These are phyloP conservation scores for Glaucidium brasilianum DNA, from an alignment of 2,113 vertebrate species.

Conservation along the genomic window DNA sequence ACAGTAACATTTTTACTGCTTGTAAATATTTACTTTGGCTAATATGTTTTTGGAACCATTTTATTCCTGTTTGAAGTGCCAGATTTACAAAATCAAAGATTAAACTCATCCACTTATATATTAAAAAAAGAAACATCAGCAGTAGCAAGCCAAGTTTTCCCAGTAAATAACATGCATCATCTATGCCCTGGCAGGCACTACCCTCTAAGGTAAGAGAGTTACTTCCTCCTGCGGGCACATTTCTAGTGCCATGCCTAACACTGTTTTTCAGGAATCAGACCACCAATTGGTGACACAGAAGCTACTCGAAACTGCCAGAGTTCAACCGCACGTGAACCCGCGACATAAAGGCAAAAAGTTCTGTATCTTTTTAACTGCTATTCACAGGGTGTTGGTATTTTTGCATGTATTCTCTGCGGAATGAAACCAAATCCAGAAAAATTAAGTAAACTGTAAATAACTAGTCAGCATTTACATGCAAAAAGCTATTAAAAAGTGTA, in stretches of 20 bases:
- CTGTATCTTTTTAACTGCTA: neutral
- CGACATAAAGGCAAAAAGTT: neutral
- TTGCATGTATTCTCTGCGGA: neutral
- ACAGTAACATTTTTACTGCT: neutral
- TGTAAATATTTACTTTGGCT: constrained; percentile 43
- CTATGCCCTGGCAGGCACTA: neutral
- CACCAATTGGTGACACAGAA: neutral
- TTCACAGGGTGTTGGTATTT: neutral
- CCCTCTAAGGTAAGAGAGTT: neutral
- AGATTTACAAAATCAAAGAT: neutral
- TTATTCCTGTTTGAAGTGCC: neutral
- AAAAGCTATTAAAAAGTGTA: neutral
- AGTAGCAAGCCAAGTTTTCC: neutral
- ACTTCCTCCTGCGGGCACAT: neutral
- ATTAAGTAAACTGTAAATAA: neutral
- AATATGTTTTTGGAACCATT: neutral
- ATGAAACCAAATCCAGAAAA: neutral
- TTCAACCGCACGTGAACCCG: neutral
- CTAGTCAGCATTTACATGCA: neutral
- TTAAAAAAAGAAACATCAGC: neutral
- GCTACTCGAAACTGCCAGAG: neutral
- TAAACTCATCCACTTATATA: neutral
- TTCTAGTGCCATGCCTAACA: neutral
- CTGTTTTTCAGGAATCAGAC: neutral
- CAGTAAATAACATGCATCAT: neutral